Percentiles rank a stretch among this genome's conserved stretches.
Evolutionary conservation across 1,140 invertebrate species (phyloP).

Genomic region (Cyphomyrmex costatus): DNA sequence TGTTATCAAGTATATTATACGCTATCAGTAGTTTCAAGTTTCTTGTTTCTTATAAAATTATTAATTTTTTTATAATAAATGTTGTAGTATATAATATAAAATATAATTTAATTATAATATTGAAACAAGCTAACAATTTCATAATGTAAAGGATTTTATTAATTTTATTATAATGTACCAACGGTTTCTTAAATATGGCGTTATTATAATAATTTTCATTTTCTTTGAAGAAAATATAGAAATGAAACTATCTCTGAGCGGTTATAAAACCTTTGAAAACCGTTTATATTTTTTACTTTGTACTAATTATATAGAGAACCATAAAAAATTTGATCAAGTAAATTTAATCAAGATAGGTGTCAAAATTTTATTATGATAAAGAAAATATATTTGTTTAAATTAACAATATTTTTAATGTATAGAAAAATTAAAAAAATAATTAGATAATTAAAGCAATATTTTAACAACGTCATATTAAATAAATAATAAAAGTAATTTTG

Average conservation of each 20-base stretch:
- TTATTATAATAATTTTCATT: not conserved
- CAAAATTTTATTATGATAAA: constrained; percentile 5
- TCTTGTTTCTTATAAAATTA: not conserved
- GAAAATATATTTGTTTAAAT: not conserved
- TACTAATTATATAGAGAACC: too few species aligned
- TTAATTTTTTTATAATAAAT: not conserved
- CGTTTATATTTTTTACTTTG: not conserved
- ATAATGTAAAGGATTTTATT: not conserved
- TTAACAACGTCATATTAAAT: too few species aligned
- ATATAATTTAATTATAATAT: not conserved
- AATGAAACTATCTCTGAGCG: not conserved
- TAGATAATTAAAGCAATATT: constrained; percentile 18
- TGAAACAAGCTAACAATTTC: not conserved
- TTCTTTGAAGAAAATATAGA: not conserved
- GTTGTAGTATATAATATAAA: not conserved
- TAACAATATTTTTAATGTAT: constrained; percentile 7
- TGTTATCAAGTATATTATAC: too few species aligned
- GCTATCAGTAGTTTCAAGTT: not conserved
- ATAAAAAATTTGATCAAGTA: too few species aligned
- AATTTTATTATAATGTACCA: not conserved
- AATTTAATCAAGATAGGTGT: too few species aligned
- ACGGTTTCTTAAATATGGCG: not conserved
- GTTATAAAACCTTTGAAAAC: not conserved
- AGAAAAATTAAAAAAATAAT: constrained; percentile 12
- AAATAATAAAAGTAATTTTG: too few species aligned